Base-by-base conservation (phyloP, 2,113 vertebrate genomes). In the Rhagologus leucostigma region DNA sequence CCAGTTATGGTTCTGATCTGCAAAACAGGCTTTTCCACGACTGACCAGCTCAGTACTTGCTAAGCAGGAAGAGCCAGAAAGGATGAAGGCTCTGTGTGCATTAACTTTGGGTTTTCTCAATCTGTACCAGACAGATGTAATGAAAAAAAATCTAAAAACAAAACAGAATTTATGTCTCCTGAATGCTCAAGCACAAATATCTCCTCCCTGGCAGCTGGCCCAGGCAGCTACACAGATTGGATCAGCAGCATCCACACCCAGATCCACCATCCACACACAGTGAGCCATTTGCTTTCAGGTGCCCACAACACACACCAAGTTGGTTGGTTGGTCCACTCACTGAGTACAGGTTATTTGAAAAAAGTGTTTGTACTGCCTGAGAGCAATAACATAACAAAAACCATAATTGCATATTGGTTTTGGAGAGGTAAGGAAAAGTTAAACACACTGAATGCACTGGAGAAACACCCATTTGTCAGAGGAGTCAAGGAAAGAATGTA, bases 51-150 rank as follows among this genome's bases (percentile, higher is more conserved):
- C 64, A 29, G 33, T 46, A 46, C 29, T 78, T 71, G 83, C 76
- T 68, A 95, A 87, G 64, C 59, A 93, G 50, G 33, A 96, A 90
- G 30, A 64, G 76, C 27, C 75, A 88, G 56, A 80, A 93, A 93
- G 80, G 59, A 63, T 50, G 39, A 85, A 70, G 27, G 71, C 39
- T 81, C 5, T 73, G 64, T 11, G 26, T n/a, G 30, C 53, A 21
- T 44, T 53, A 70, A 37, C 26, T 80, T 69, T 35, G 49, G 23
- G 47, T 69, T n/a, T 75, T 90, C 71, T 92, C 60, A 78, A 89
- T 96, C 96, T 96, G 96, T 97, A 94, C 96, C 96, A 95, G 96
- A 96, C 96, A 97, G 96, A 97, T 41, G 7, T 15, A 89, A 93
- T 0, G 1, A 73, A 91, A 93, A 88, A 70, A 47, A 57, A 47